These are phyloP conservation scores for Gari tellinella DNA, from an alignment of 2,888 invertebrate genomes.

Conservation along the genomic window DNA sequence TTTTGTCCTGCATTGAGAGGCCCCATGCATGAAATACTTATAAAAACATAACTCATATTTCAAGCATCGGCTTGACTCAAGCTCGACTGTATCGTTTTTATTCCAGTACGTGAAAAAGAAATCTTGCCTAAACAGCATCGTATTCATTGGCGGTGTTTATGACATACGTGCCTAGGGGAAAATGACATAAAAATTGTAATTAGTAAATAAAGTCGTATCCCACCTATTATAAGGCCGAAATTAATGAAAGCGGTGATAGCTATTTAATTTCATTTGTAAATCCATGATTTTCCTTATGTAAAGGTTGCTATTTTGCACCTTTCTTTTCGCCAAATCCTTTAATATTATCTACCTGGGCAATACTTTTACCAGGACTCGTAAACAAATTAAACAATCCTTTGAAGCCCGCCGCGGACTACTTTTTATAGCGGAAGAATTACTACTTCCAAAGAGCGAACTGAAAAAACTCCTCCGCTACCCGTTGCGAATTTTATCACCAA, in stretches of 20 bases:
- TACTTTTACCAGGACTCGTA: conserved; percentile 14
- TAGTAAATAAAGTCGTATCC: not conserved
- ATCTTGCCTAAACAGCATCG: too few relatives aligned
- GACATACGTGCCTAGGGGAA: not conserved
- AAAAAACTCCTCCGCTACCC: conserved; percentile 13
- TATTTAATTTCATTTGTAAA: conserved; percentile 31
- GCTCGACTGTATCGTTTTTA: too few relatives aligned
- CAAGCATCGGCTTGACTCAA: too few relatives aligned
- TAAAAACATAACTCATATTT: too few relatives aligned
- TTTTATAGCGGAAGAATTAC: too few relatives aligned
- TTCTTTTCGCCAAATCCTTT: conserved; percentile 21
- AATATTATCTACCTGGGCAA: conserved; percentile 24
- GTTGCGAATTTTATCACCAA: conserved; percentile 18
- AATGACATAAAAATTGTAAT: conserved; percentile 3
- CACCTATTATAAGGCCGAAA: conserved; percentile 3
- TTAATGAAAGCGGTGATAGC: conserved; percentile 6
- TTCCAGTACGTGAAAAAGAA: too few relatives aligned
- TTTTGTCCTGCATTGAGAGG: too few relatives aligned
- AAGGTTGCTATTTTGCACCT: conserved; percentile 47
- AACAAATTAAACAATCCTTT: conserved; percentile 32
- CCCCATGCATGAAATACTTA: too few relatives aligned
- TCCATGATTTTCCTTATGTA: conserved; percentile 32
- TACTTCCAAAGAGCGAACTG: not conserved
- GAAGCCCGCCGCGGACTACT: conserved; percentile 31
- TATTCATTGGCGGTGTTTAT: not conserved